Conservation (phyloP, 1,140 invertebrate species). For the Araneus ventricosus region DNA sequence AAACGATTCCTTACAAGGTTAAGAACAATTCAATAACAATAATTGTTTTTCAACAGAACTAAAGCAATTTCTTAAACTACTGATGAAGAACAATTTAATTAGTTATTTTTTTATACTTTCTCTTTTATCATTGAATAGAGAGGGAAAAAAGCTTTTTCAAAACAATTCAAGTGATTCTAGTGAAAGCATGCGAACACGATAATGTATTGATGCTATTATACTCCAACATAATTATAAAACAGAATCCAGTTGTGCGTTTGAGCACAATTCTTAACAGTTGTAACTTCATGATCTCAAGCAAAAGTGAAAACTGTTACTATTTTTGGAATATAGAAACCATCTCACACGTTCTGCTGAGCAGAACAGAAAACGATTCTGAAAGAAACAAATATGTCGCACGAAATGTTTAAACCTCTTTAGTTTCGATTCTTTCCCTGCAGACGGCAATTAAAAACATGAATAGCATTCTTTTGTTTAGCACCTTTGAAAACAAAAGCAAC, state of each 20-base stretch:
- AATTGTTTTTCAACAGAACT: not conserved
- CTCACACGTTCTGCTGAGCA: not conserved
- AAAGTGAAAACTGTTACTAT: slow-evolving; percentile 50
- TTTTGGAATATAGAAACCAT: slow-evolving; percentile 1
- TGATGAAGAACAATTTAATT: slow-evolving; percentile 48
- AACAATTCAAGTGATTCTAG: slow-evolving; percentile 13
- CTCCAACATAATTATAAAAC: not conserved
- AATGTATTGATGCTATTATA: not conserved
- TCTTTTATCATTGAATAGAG: not conserved
- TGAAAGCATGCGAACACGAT: slow-evolving; percentile 48
- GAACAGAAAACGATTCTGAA: not conserved
- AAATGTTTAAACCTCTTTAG: slow-evolving; percentile 16
- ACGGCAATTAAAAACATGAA: slow-evolving; percentile 42
- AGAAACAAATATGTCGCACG: slow-evolving; percentile 13
- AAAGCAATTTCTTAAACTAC: not conserved
- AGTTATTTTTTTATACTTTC: slow-evolving; percentile 43
- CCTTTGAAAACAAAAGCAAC: not conserved
- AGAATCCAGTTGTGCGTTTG: not conserved
- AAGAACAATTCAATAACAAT: not conserved
- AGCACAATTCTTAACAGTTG: not conserved
- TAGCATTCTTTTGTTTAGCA: slow-evolving; percentile 38
- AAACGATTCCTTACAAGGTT: not conserved
- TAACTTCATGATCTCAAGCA: slow-evolving; percentile 14
- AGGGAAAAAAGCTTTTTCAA: not conserved
- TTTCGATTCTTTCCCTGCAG: slow-evolving; percentile 19